Percentiles rank a stretch among this genome's conserved stretches.
Conservation (phyloP, 2,113 vertebrate genomes). For the Scytalopus superciliaris region DNA sequence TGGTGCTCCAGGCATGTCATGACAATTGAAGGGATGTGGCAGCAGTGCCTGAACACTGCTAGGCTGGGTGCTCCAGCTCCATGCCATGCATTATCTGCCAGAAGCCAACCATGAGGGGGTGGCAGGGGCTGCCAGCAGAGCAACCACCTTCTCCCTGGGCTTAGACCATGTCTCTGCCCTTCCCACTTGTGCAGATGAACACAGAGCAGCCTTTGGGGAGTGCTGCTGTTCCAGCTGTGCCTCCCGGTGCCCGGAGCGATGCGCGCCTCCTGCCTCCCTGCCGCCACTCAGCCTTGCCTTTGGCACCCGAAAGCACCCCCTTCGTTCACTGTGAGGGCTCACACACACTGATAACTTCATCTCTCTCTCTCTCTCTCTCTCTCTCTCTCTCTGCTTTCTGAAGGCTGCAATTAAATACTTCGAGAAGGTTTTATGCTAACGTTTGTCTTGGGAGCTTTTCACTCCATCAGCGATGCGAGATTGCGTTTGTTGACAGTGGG, state of each 20-base stretch:
- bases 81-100: not conserved
- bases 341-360: not conserved
- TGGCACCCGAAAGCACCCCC: too few species aligned
- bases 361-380: not conserved
- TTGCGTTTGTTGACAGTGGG: constrained; percentile 30
- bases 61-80: not conserved
- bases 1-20: not conserved
- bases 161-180: not conserved
- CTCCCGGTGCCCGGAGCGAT: fast-evolving
- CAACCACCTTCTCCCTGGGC: not conserved
- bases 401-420: constrained; percentile 43
- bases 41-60: not conserved
- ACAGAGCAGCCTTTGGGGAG: not conserved
- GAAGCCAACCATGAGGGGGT: not conserved
- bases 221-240: not conserved
- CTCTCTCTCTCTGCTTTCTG: not conserved
- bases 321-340: too few species aligned
- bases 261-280: not conserved
- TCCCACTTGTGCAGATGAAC: not conserved
- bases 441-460: constrained; percentile 55
- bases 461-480: constrained; percentile 29
- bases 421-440: constrained; percentile 37
- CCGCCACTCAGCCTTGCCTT: too few species aligned
- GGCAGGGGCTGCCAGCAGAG: not conserved
- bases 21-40: not conserved